Evolutionary conservation across 2,113 vertebrate genomes (phyloP).

Genomic region (Catagonus wagneri): DNA sequence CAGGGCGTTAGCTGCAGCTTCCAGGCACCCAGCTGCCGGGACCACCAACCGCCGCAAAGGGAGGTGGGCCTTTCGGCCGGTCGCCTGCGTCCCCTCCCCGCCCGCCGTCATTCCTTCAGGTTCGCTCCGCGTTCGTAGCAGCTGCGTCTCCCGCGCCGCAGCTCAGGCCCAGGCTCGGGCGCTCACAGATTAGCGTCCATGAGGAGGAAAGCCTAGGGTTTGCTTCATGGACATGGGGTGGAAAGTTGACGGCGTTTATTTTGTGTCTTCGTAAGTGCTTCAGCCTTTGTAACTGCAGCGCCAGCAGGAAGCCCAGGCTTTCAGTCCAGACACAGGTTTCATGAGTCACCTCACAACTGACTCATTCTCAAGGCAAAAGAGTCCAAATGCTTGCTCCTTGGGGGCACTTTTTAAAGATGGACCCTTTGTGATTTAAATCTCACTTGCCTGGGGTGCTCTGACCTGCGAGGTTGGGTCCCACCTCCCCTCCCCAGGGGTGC

Average conservation of each 20-base stretch:
- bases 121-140: too few species aligned
- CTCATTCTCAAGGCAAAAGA: not conserved
- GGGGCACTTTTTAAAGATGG: not conserved
- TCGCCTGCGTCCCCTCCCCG: too few species aligned
- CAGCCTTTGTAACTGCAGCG: not conserved
- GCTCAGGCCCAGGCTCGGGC: not conserved
- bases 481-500: accelerated
- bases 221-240: not conserved
- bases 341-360: not conserved
- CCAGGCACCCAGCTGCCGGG: not conserved
- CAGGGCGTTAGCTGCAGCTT: not conserved
- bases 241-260: not conserved
- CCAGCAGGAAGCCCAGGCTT: not conserved
- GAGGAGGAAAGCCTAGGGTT: not conserved
- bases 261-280: not conserved
- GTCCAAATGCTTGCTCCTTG: not conserved
- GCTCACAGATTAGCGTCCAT: not conserved
- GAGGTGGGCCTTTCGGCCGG: not conserved
- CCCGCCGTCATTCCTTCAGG: not conserved
- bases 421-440: not conserved
- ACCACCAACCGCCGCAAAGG: not conserved
- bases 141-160: not conserved
- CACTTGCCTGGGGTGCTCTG: not conserved
- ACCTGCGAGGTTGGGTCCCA: not conserved
- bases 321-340: not conserved